phyloP scores from a whole-genome alignment of 1,140 invertebrate species.

The Neotoxoptera formosana region DNA sequence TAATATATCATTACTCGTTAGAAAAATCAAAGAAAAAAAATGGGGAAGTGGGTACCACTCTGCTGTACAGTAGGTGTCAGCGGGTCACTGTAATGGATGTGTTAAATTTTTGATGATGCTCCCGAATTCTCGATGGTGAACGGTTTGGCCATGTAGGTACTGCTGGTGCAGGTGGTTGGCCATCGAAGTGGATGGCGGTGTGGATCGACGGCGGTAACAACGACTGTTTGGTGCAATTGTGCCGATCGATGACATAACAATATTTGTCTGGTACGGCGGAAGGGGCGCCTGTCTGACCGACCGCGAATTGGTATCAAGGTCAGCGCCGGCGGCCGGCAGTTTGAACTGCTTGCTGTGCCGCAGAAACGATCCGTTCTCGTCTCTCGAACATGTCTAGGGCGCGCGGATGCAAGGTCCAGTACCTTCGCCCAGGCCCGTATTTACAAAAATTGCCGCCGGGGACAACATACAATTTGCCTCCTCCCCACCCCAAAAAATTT shows the following conservation, averaged over 20 bases:
- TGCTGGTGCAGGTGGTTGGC: background rate
- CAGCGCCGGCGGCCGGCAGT: constrained; percentile 63
- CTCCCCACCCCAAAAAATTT: too few relatives aligned
- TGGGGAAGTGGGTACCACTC: too few relatives aligned
- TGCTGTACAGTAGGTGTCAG: too few relatives aligned
- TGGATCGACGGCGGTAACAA: background rate
- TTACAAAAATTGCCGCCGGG: too few relatives aligned
- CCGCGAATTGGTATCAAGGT: background rate
- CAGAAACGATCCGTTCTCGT: constrained; percentile 86
- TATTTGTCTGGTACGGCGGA: background rate
- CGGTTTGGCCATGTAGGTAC: constrained; percentile 58
- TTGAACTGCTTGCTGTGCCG: constrained; percentile 79
- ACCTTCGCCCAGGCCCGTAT: too few relatives aligned
- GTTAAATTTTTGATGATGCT: too few relatives aligned
- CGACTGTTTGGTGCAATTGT: too few relatives aligned
- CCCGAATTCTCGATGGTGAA: constrained; percentile 62
- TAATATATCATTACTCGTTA: too few relatives aligned
- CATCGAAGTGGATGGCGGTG: background rate
- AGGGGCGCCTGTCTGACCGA: background rate
- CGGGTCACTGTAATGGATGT: too few relatives aligned
- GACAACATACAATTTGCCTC: too few relatives aligned
- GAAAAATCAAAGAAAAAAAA: too few relatives aligned
- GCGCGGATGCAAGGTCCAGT: constrained; percentile 85
- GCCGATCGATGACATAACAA: background rate
- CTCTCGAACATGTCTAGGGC: constrained; percentile 93